Percentiles rank a stretch among this genome's conserved stretches.
These are phyloP conservation scores for Alca torda DNA, from an alignment of 2,797 vertebrate genomes.

Conservation along the genomic window DNA sequence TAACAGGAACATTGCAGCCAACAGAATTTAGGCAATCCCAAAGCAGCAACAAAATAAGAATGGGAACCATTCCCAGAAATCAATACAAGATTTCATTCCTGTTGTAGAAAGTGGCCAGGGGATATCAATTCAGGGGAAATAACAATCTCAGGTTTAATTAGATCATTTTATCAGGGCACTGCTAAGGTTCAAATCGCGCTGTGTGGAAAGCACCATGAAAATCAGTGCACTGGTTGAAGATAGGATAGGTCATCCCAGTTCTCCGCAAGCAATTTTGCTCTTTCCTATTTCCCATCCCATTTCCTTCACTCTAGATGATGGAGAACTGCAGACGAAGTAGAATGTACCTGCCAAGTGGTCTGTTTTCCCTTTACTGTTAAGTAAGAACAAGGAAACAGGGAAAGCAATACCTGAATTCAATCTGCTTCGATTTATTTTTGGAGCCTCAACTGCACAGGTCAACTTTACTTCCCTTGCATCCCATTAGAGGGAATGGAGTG, in stretches of 20 bases:
- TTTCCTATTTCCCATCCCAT: not conserved
- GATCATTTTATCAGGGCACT: not conserved
- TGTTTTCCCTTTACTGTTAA: not conserved
- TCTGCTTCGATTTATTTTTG: not conserved
- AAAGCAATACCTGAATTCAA: not conserved
- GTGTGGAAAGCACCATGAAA: not conserved
- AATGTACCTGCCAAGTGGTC: too few relatives aligned
- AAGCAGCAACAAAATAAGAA: not conserved
- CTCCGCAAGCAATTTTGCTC: not conserved
- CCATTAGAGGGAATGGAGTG: not conserved
- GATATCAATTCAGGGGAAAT: not conserved
- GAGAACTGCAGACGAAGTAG: not conserved
- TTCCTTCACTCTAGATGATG: not conserved
- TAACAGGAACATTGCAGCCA: not conserved
- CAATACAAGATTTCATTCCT: not conserved
- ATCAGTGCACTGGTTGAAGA: not conserved
- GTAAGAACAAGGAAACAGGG: not conserved
- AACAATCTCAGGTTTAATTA: not conserved
- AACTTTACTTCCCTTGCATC: not conserved
- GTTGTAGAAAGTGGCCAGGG: not conserved
- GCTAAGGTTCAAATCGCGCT: not conserved
- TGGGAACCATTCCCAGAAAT: not conserved
- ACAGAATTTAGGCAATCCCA: not conserved
- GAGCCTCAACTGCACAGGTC: not conserved
- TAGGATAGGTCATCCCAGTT: not conserved